Conservation (phyloP, 2,797 vertebrate species). For the Phalanger gymnotis region DNA sequence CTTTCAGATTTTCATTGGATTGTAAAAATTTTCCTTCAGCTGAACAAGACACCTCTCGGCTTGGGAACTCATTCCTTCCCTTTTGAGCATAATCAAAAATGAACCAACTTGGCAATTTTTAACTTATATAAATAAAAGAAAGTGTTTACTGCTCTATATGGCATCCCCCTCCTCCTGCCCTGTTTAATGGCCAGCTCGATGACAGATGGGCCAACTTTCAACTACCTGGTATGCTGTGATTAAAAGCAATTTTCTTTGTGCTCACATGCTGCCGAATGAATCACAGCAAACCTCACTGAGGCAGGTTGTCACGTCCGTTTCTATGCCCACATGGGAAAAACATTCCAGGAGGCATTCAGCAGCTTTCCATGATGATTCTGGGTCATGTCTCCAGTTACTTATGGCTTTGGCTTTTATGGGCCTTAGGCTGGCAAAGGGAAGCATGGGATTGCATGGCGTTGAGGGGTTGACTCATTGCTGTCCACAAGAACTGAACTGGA, state of each 20-base stretch:
- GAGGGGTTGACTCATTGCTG: not conserved
- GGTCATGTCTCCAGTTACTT: not conserved
- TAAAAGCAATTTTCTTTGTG: constrained; percentile 53
- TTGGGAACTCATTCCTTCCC: constrained; percentile 47
- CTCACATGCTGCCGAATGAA: constrained; percentile 40
- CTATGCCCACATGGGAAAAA: not conserved
- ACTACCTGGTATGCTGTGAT: constrained; percentile 19
- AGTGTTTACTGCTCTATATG: not conserved
- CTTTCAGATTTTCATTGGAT: constrained; percentile 43
- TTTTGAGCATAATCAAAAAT: constrained; percentile 42
- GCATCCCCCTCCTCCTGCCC: not conserved
- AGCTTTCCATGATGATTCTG: not conserved
- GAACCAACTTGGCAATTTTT: constrained; percentile 48
- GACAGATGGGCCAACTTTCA: constrained; percentile 35
- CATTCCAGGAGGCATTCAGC: not conserved
- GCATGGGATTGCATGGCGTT: not conserved
- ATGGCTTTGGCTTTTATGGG: not conserved
- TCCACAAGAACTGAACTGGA: not conserved
- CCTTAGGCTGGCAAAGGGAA: not conserved
- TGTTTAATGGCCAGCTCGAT: constrained; percentile 36
- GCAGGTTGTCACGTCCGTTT: not conserved
- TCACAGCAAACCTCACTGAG: constrained; percentile 2
- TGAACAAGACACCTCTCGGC: constrained; percentile 15
- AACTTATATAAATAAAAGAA: constrained; percentile 29
- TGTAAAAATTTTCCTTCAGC: not conserved